Evolutionary conservation across 2,888 invertebrate genomes (phyloP).

Genomic region (Venusia cambrica): DNA sequence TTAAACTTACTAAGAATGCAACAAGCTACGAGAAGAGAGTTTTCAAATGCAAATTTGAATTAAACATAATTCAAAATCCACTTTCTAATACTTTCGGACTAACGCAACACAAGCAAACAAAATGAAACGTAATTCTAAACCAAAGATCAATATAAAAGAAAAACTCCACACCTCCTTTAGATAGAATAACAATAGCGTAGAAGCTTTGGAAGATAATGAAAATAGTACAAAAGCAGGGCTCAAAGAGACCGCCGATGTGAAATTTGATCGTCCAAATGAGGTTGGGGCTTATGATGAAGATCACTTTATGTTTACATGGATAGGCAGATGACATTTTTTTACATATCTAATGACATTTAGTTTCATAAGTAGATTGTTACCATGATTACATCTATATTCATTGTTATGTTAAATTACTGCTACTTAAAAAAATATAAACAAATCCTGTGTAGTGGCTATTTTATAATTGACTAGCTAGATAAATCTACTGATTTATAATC

Average conservation of each 20-base stretch:
- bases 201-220: constrained; percentile 34
- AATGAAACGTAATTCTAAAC: constrained; percentile 1
- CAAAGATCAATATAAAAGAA: constrained; percentile 40
- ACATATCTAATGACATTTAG: too few species aligned
- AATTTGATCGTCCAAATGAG: constrained; percentile 44
- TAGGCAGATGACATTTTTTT: constrained; percentile 1
- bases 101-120: constrained; percentile 4
- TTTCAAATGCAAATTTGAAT: too few species aligned
- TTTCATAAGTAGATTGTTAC: too few species aligned
- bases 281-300: not conserved
- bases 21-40: too few species aligned
- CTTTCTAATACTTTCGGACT: too few species aligned
- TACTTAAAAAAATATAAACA: too few species aligned
- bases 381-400: too few species aligned
- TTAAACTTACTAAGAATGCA: too few species aligned
- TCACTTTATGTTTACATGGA: not conserved
- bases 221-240: constrained; percentile 48
- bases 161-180: constrained; percentile 57
- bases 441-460: too few species aligned
- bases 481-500: too few species aligned
- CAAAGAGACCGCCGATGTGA: constrained; percentile 43
- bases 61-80: not conserved
- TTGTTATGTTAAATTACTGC: too few species aligned
- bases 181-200: constrained; percentile 69
- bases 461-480: too few species aligned